phyloP scores from a whole-genome alignment of 2,797 vertebrate genomes.

The Podarcis siculus region DNA sequence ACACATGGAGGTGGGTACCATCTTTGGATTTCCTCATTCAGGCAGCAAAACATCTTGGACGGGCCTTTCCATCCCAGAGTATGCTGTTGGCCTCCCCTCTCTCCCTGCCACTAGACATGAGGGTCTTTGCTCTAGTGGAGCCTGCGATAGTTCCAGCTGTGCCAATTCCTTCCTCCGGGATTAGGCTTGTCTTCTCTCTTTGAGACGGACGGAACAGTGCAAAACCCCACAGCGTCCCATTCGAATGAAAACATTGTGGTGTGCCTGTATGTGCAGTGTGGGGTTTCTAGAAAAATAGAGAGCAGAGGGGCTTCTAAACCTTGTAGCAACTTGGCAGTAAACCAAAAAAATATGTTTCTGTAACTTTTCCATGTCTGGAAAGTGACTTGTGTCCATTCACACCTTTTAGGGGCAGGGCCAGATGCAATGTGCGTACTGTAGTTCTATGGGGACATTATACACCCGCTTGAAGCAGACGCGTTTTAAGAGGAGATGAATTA shows the following conservation, averaged over 20 bases:
- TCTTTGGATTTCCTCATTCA: no score
- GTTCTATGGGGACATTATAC: no score
- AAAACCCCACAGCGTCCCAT: not conserved
- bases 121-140: not conserved
- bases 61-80: not conserved
- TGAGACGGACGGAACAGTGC: accelerated
- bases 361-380: not conserved
- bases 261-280: accelerated
- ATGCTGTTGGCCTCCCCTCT: not conserved
- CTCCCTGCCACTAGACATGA: not conserved
- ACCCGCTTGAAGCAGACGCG: not conserved
- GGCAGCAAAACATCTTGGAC: not conserved
- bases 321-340: not conserved
- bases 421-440: not conserved
- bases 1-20: no score
- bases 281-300: not conserved
- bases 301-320: not conserved
- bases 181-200: not conserved
- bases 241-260: not conserved
- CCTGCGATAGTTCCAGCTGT: accelerated
- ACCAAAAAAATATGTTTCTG: not conserved
- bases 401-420: no score
- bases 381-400: slow-evolving; percentile 8
- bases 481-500: not conserved
- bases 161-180: not conserved